These are phyloP conservation scores for Callimorpha dominula DNA, from an alignment of 2,888 invertebrate species.

Conservation along the genomic window DNA sequence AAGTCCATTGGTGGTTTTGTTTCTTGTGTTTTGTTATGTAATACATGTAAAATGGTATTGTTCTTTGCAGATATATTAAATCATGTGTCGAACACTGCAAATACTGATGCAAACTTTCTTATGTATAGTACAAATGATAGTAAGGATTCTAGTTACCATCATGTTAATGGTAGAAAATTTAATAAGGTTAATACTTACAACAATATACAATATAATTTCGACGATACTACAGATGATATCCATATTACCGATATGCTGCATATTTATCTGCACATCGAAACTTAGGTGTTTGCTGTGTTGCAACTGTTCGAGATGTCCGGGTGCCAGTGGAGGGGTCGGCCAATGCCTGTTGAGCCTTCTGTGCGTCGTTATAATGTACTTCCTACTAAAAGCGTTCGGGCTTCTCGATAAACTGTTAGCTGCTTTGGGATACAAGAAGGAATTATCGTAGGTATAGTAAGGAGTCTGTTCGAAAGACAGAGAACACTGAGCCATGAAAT, in stretches of 20 bases:
- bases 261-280: constrained; percentile 71
- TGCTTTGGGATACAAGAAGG: neutral
- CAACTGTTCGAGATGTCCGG: constrained; percentile 36
- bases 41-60: neutral
- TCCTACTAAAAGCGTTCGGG: neutral
- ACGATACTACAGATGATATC: constrained; percentile 74
- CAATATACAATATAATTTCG: constrained; percentile 75
- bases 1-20: no score
- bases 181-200: constrained; percentile 69
- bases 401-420: constrained; percentile 1
- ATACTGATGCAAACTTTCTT: constrained; percentile 63
- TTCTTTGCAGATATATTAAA: constrained; percentile 49
- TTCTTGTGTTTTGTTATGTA: no score
- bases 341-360: constrained; percentile 2
- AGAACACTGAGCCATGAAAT: no score
- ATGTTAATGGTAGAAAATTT: constrained; percentile 77
- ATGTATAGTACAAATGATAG: constrained; percentile 74
- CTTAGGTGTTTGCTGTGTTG: constrained; percentile 74
- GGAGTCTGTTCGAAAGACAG: neutral
- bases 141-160: constrained; percentile 72
- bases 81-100: constrained; percentile 74
- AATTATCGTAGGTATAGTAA: neutral
- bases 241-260: constrained; percentile 73
- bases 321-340: neutral
- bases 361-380: neutral